These are phyloP conservation scores for Rousettus leschenaultii DNA, from an alignment of 2,113 vertebrate genomes.

Conservation along the genomic window DNA sequence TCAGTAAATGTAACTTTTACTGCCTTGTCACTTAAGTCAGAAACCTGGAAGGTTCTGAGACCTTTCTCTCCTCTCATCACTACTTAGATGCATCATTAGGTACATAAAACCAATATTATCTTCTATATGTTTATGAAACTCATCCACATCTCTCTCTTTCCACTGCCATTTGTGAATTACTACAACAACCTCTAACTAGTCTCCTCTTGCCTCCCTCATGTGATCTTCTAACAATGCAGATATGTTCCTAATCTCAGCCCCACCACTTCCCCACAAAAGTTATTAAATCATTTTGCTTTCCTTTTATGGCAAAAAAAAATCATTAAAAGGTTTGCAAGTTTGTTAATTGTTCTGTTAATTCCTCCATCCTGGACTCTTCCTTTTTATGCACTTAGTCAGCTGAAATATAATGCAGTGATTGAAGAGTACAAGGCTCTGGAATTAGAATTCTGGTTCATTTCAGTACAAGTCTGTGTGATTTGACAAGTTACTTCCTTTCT, in stretches of 20 bases:
- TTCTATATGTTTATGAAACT: background rate
- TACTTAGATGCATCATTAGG: background rate
- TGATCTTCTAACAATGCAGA: background rate
- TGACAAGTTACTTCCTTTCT: background rate
- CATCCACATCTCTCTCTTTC: background rate
- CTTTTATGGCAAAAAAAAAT: background rate
- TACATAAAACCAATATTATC: background rate
- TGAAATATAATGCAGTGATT: background rate
- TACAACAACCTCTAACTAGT: background rate
- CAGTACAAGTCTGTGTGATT: background rate
- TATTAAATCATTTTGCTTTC: background rate
- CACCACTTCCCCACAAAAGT: background rate
- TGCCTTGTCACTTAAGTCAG: background rate
- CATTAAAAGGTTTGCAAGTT: background rate
- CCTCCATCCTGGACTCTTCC: background rate
- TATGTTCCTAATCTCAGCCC: background rate
- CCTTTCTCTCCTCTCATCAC: background rate
- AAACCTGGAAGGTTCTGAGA: background rate
- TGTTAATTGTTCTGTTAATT: background rate
- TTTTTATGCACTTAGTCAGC: background rate
- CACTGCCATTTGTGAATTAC: background rate
- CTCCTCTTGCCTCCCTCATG: background rate
- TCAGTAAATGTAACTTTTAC: background rate
- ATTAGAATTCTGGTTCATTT: slow-evolving; percentile 11
- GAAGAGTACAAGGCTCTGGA: background rate